phyloP scores from a whole-genome alignment of 2,888 invertebrate genomes.

The Marasmarcha lunaedactyla region DNA sequence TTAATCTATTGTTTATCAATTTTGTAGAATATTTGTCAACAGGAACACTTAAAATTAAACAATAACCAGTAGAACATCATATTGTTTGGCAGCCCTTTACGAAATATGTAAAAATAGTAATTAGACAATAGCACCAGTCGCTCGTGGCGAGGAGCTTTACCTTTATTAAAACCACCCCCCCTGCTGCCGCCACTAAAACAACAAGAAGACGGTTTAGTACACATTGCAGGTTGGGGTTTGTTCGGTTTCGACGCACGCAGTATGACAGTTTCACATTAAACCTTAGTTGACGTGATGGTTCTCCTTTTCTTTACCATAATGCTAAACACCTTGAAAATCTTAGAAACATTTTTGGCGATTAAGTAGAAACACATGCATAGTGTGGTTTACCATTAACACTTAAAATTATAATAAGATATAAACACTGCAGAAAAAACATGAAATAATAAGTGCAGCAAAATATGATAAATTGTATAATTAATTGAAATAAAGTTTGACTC shows the following conservation, averaged over 20 bases:
- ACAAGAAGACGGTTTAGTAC: slow-evolving; percentile 84
- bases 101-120: slow-evolving; percentile 53
- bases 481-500: too few relatives aligned
- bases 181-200: slow-evolving; percentile 95
- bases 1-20: too few relatives aligned
- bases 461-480: too few relatives aligned
- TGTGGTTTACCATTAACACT: slow-evolving; percentile 2
- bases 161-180: slow-evolving; percentile 96
- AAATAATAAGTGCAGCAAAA: too few relatives aligned
- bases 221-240: slow-evolving; percentile 71
- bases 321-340: slow-evolving; percentile 62
- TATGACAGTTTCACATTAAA: slow-evolving; percentile 60
- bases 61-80: slow-evolving; percentile 9
- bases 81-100: slow-evolving; percentile 62
- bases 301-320: slow-evolving; percentile 72
- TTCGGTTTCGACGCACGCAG: slow-evolving; percentile 64
- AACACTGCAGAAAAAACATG: too few relatives aligned
- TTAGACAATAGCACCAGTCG: slow-evolving; percentile 81
- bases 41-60: slow-evolving; percentile 24
- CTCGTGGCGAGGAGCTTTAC: slow-evolving; percentile 87
- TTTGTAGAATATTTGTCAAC: slow-evolving; percentile 25
- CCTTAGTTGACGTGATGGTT: slow-evolving; percentile 58
- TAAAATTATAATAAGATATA: too few relatives aligned
- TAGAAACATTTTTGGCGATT: slow-evolving; percentile 48
- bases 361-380: slow-evolving; percentile 40